A percentile compares a stretch with the other conserved stretches of the same genome.
Conservation (phyloP, 1,140 invertebrate species). For the Caligus rogercresseyi region DNA sequence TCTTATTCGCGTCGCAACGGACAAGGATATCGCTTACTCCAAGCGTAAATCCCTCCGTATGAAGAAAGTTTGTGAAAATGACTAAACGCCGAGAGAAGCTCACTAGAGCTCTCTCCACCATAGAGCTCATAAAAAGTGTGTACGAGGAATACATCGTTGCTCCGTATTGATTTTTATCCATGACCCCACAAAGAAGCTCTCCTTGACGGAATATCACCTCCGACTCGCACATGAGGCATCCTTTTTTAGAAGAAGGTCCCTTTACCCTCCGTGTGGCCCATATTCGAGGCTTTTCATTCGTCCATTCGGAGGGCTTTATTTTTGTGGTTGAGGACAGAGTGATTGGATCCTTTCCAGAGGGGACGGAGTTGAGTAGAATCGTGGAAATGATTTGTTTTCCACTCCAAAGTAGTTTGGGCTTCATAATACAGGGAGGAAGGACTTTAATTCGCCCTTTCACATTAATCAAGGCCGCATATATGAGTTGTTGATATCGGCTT, state of each 20-base stretch:
- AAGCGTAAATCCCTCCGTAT: constrained; percentile 77
- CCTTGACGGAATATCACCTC: constrained; percentile 76
- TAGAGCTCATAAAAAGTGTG: constrained; percentile 78
- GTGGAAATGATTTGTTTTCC: constrained; percentile 89
- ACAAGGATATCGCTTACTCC: constrained; percentile 89
- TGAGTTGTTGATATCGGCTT: constrained; percentile 69
- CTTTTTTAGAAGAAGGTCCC: constrained; percentile 15
- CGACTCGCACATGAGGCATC: constrained; percentile 59
- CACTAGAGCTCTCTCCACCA: constrained; percentile 60
- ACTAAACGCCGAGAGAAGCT: constrained; percentile 68
- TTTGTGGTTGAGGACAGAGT: constrained; percentile 66
- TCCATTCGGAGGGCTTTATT: constrained; percentile 52
- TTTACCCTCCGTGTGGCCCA: constrained; percentile 41
- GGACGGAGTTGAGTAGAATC: constrained; percentile 68
- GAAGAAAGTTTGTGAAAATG: constrained; percentile 78
- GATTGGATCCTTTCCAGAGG: constrained; percentile 47
- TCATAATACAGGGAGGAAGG: constrained; percentile 69
- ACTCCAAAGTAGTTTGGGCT: constrained; percentile 76
- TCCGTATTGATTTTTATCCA: constrained; percentile 94
- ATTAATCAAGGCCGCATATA: constrained; percentile 38
- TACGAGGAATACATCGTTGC: constrained; percentile 80
- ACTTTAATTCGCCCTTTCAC: constrained; percentile 44
- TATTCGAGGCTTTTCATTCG: constrained; percentile 32
- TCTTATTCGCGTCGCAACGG: constrained; percentile 44
- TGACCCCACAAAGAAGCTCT: constrained; percentile 72